Evolutionary conservation across 1,140 invertebrate genomes (phyloP).

Genomic region (Thalassaphorura encarpata): DNA sequence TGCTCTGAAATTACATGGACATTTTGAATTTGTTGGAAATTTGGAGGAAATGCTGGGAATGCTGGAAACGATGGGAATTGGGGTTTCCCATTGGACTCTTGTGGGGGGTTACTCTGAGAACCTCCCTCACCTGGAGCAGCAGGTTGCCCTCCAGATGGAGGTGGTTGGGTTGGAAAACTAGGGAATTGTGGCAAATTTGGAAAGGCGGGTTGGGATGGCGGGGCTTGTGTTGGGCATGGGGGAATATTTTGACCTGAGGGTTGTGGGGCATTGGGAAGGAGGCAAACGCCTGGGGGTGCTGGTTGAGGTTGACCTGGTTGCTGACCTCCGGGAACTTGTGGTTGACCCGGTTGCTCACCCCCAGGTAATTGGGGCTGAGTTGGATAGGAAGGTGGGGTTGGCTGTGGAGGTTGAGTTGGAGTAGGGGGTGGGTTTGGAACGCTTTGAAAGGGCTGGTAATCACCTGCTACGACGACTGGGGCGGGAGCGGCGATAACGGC

Average conservation of each 20-base stretch:
- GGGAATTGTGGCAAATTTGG: neutral
- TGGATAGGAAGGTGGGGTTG: neutral
- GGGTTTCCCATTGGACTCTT: neutral
- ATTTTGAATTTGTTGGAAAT: constrained; percentile 23
- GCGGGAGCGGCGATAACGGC: neutral
- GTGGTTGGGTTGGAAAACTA: neutral
- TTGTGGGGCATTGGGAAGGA: too few species aligned
- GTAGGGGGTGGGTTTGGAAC: neutral
- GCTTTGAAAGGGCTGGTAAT: neutral
- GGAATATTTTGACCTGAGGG: neutral
- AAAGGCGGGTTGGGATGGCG: neutral
- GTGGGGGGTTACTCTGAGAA: neutral
- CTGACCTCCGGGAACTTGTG: neutral
- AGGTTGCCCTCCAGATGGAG: neutral
- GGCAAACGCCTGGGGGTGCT: neutral
- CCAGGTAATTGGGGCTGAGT: neutral
- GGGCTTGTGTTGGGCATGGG: neutral
- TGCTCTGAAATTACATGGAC: neutral
- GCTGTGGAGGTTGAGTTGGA: neutral
- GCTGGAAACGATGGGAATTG: neutral
- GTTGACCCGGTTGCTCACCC: neutral
- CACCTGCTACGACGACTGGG: constrained; percentile 9
- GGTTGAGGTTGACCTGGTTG: neutral
- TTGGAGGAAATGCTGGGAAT: constrained; percentile 35
- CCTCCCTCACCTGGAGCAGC: neutral